Evolutionary conservation across 1,140 invertebrate species (phyloP), one percentile per base, ranked within the genome.

Genomic region (Lordiphosa mommai): DNA sequence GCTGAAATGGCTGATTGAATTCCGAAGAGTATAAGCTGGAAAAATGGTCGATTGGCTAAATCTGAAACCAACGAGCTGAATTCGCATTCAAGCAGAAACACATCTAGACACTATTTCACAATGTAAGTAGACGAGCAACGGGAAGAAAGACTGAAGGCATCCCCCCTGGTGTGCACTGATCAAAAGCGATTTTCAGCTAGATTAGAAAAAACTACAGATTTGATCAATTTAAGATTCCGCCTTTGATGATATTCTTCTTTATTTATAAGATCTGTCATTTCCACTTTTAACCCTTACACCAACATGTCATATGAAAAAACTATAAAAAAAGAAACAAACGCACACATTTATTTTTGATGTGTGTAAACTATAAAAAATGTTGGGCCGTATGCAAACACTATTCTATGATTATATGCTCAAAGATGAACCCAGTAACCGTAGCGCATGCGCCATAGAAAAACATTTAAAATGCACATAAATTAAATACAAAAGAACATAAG

Each of bases 391-490:
- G 6, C 20, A 4, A 23, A 23, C 20, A 23, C 20, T 33, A 16
- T 37, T 57, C 43, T 72, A 71, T 20, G 40, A 33, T 40, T 63
- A 48, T 13, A 38, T 20, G 17, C 33, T 36, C 10, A 23, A 61
- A 34, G 30, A 38, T 41, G 16, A 47, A 34, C 40, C 29, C n/a
- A 72, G 64, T 23, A 72, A 60, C 65, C 52, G 55, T 64, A 68
- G 73, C 68, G 73, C 72, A 72, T 77, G 72, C 72, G 73, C 73
- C 73, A 69, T 56, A 60, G 41, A 51, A 41, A 37, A 38, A 17
- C 43, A 23, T 72, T 77, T 52, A 33, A 72, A 64, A 79, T 79
- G 68, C 51, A 50, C 73, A 77, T 77, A 72, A 69, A 72, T 77
- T 79, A 68, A 50, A 29, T 23, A 33, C 23, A 46, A 77, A 63